These are phyloP conservation scores for Alcedo atthis DNA, from an alignment of 2,797 vertebrate genomes.

Conservation along the genomic window DNA sequence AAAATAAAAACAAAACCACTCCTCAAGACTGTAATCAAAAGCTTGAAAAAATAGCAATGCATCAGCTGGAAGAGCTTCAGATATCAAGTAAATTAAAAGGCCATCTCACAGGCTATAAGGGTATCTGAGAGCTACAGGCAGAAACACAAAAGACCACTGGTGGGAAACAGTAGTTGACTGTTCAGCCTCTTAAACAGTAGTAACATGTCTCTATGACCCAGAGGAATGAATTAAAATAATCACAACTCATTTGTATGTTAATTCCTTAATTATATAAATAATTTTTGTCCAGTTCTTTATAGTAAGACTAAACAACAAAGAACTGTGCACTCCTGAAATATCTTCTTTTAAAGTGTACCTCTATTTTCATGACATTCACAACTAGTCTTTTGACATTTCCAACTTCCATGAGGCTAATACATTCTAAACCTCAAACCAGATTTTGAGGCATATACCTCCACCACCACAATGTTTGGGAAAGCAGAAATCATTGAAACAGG, in stretches of 20 bases:
- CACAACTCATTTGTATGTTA: background rate
- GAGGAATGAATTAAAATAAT: background rate
- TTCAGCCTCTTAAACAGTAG: background rate
- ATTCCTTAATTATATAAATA: background rate
- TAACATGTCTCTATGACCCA: background rate
- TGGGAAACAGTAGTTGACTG: background rate
- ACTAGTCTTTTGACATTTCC: constrained; percentile 14
- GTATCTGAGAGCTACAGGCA: background rate
- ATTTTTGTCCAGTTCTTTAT: background rate
- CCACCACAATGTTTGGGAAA: constrained; percentile 45
- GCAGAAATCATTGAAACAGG: constrained; percentile 35
- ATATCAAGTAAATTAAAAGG: background rate
- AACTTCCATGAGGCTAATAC: background rate
- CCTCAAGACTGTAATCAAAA: background rate
- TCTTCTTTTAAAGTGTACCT: background rate
- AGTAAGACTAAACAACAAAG: background rate
- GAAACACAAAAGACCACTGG: background rate
- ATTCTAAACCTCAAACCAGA: constrained; percentile 34
- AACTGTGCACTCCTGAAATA: background rate
- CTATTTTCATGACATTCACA: constrained; percentile 14
- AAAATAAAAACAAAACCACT: background rate
- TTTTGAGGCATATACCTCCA: background rate
- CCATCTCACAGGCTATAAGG: background rate
- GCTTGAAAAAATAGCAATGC: background rate
- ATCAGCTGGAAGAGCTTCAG: background rate